phyloP scores from a whole-genome alignment of 2,113 vertebrate genomes.

The Cathartes aura region DNA sequence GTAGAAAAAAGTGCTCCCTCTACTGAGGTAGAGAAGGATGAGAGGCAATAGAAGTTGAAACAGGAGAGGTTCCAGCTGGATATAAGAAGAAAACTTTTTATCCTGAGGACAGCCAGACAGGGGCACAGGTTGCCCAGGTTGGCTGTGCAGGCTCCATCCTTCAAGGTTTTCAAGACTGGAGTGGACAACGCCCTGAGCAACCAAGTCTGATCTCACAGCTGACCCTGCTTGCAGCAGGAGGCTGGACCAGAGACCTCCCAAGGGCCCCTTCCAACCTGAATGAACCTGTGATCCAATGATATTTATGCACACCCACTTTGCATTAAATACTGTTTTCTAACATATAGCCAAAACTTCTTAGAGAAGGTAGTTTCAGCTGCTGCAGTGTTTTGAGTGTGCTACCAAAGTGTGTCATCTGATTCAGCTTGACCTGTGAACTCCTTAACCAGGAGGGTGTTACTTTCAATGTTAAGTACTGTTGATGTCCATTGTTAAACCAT shows the following conservation, averaged over 20 bases:
- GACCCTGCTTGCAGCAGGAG: background rate
- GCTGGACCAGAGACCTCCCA: background rate
- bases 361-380: background rate
- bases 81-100: background rate
- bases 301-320: background rate
- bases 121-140: background rate
- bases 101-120: background rate
- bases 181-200: background rate
- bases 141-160: background rate
- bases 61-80: background rate
- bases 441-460: background rate
- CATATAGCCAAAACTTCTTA: background rate
- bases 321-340: background rate
- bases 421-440: background rate
- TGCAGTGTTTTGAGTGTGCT: background rate
- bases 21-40: background rate
- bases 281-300: background rate
- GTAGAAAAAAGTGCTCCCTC: background rate
- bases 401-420: background rate
- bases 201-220: background rate
- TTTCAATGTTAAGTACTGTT: background rate
- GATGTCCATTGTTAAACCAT: background rate
- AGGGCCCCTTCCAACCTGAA: background rate
- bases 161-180: background rate
- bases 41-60: background rate